Percentiles rank a stretch among this genome's conserved stretches.
These are phyloP conservation scores for Tiliacea aurago DNA, from an alignment of 2,888 invertebrate species.

Conservation along the genomic window DNA sequence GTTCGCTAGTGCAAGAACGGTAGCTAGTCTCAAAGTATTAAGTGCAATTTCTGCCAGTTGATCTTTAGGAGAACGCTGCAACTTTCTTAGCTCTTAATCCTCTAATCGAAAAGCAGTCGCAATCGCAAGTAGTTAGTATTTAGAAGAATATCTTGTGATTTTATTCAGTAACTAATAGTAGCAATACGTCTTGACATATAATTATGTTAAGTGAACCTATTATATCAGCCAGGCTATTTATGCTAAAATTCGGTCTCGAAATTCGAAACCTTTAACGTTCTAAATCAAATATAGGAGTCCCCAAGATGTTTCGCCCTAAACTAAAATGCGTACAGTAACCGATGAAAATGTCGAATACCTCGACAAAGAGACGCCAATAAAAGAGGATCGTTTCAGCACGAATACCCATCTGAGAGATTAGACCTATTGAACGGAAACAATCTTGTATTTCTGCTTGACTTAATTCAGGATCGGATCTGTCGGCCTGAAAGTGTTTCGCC, in stretches of 20 bases:
- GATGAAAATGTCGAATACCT: constrained; percentile 81
- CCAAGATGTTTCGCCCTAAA: constrained; percentile 59
- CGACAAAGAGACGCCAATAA: constrained; percentile 86
- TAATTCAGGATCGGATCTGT: constrained; percentile 77
- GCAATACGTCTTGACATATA: neutral
- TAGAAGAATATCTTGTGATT: neutral
- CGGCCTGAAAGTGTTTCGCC: constrained; percentile 76
- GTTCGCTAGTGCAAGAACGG: constrained; percentile 25
- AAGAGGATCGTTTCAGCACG: constrained; percentile 87
- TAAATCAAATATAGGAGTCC: constrained; percentile 36
- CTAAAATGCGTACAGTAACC: constrained; percentile 68
- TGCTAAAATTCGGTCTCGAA: constrained; percentile 23
- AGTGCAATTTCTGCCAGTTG: constrained; percentile 39
- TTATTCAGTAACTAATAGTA: constrained; percentile 5
- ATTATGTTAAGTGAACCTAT: constrained; percentile 20
- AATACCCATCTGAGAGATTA: constrained; percentile 88
- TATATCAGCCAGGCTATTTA: constrained; percentile 4
- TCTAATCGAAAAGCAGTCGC: constrained; percentile 16
- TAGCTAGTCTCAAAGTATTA: constrained; percentile 39
- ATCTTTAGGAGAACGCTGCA: constrained; percentile 20
- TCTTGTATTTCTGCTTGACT: constrained; percentile 88
- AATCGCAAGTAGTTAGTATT: constrained; percentile 6
- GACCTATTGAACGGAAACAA: constrained; percentile 88
- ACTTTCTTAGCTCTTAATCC: constrained; percentile 35
- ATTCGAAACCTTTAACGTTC: constrained; percentile 33